Evolutionary conservation across 2,113 vertebrate species (phyloP), one percentile per base, ranked within the genome.

Genomic region (Apodemus speciosus): DNA sequence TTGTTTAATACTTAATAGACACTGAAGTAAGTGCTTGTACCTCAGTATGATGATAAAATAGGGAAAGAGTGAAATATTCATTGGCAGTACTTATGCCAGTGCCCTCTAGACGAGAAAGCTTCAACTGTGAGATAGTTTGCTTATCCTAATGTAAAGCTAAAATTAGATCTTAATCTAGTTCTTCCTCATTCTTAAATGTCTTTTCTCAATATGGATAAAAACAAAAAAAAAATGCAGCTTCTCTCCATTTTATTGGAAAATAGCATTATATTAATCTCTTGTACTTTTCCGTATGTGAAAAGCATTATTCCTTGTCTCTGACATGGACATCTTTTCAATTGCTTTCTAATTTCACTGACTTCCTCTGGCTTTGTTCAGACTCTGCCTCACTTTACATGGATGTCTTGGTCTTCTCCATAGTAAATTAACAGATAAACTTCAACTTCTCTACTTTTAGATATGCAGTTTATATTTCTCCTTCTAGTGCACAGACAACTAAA

Each of bases 21-120:
- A 46, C 93, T 43, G 58, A 94, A 91, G 15, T 91, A 76, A 27
- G 7, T 86, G 81, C 94, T 94, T 92, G 30, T 81, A 43, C 13
- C 6, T 83, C 23, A 69, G 0, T 66, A 27, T 85, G 7, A 53
- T 88, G 51, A 1, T 20, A 49, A 77, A 85, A 20, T 20, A 68
- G 9, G 25, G 46, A 62, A 93, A 89, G 53, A 38, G 79, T 49
- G 13, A 40, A 88, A 51, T 88, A 88, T 56, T 56, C 30, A 51
- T 69, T 51, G 11, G 16, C 38, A 18, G 60, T 85, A 76, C 3
- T 79, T 81, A 75, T 58, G 15, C 5, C 27, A 32, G 32, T 62
- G 46, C 21, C 88, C 88, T 69, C 15, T 80, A 92, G 62, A 88
- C 40, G 40, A 93, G n/a, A 80, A 93, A 93, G 56, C 27, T 11